Conservation (phyloP, 2,888 invertebrate genomes). For the Fragum fragum region DNA sequence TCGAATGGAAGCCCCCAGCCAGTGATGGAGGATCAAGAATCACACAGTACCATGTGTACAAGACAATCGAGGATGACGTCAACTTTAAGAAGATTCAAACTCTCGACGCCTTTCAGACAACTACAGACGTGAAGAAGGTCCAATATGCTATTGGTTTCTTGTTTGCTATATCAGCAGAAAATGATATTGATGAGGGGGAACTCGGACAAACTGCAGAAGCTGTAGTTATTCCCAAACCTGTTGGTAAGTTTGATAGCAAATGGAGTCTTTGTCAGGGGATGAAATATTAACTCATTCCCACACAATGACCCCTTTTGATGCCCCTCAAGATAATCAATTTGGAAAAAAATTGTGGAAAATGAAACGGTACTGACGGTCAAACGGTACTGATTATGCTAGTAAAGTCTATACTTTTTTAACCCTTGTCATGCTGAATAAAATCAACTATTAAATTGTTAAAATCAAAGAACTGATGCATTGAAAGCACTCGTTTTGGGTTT, state of each 20-base stretch:
- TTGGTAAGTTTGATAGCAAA: slow-evolving; percentile 83
- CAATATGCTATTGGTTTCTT: slow-evolving; percentile 82
- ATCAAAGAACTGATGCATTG: too few relatives aligned
- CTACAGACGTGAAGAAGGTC: slow-evolving; percentile 71
- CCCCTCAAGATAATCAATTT: too few relatives aligned
- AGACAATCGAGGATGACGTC: slow-evolving; percentile 71
- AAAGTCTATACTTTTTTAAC: too few relatives aligned
- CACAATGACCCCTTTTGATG: too few relatives aligned
- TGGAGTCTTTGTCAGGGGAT: too few relatives aligned
- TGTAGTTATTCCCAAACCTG: slow-evolving; percentile 77
- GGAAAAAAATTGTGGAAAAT: too few relatives aligned
- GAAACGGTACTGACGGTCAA: too few relatives aligned
- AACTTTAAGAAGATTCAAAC: slow-evolving; percentile 77
- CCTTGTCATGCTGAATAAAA: too few relatives aligned
- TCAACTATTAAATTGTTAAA: too few relatives aligned
- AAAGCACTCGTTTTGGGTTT: too few relatives aligned
- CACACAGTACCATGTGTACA: slow-evolving; percentile 80
- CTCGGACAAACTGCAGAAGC: slow-evolving; percentile 74
- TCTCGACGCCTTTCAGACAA: slow-evolving; percentile 75
- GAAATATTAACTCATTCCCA: too few relatives aligned
- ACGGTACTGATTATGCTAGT: too few relatives aligned
- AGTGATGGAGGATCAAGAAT: slow-evolving; percentile 84
- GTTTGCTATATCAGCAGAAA: slow-evolving; percentile 86
- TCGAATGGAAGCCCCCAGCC: slow-evolving; percentile 86
- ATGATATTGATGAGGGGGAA: slow-evolving; percentile 82